Evolutionary conservation across 2,888 invertebrate genomes (phyloP).

Genomic region (Athrips mouffetella): DNA sequence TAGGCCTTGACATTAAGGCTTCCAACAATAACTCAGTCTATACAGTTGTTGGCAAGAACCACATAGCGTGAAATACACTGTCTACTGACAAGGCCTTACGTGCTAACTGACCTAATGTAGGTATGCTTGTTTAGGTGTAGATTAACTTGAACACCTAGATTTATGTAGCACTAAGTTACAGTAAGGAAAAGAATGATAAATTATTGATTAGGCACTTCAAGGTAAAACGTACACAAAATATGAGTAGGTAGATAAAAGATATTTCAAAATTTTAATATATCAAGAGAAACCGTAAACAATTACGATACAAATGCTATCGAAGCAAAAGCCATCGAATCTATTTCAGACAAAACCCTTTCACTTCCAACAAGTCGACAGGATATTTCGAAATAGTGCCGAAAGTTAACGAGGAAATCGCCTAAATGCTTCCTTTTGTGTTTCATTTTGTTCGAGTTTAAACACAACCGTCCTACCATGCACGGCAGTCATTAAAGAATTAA

Average conservation of each 20-base stretch:
- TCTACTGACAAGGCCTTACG: neutral
- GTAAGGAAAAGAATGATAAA: too few species aligned
- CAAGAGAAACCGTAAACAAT: neutral
- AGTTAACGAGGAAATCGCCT: conserved; percentile 45
- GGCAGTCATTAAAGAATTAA: neutral
- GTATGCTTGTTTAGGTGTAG: neutral
- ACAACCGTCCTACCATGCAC: neutral
- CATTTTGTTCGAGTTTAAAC: neutral
- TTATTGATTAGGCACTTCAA: too few species aligned
- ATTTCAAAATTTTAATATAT: neutral
- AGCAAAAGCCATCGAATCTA: neutral
- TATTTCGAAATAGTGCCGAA: conserved; percentile 47
- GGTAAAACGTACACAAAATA: too few species aligned
- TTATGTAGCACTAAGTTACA: neutral
- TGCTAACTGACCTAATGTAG: neutral
- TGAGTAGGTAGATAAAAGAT: too few species aligned
- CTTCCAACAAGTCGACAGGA: conserved; percentile 31
- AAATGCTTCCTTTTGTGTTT: conserved; percentile 38
- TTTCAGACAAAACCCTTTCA: neutral
- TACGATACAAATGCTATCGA: neutral
- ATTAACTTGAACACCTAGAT: neutral
- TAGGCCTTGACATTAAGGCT: conserved; percentile 3
- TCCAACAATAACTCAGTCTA: neutral
- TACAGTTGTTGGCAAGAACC: conserved; percentile 4
- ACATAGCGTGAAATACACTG: neutral